Percentiles rank a stretch among this genome's conserved stretches.
These are phyloP conservation scores for Coelopa pilipes DNA, from an alignment of 2,888 invertebrate species.

Conservation along the genomic window DNA sequence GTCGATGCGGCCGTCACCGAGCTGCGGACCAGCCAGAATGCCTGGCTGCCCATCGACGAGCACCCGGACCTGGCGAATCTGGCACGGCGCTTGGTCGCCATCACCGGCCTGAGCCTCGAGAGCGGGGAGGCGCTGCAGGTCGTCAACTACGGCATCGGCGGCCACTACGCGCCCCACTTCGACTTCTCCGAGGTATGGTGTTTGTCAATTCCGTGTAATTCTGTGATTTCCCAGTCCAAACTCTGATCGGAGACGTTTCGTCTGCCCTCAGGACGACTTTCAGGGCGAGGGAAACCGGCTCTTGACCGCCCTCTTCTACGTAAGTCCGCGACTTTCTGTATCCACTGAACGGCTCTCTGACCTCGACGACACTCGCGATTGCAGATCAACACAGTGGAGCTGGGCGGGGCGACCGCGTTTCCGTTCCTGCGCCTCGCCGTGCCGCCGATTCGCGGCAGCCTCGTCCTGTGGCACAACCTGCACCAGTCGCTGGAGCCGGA, in stretches of 20 bases:
- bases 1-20: conserved; percentile 19
- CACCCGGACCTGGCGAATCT: conserved; percentile 59
- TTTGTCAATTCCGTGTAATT: no score
- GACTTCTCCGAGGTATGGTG: conserved; percentile 57
- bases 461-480: conserved; percentile 93
- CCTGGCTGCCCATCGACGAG: conserved; percentile 68
- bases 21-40: conserved; percentile 72
- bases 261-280: no score
- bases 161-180: conserved; percentile 93
- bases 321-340: no score
- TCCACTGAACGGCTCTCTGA: no score
- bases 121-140: conserved; percentile 93
- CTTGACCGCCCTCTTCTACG: conserved; percentile 49
- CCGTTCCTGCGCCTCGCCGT: conserved; percentile 83
- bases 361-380: no score
- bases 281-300: conserved; percentile 47
- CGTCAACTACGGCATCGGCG: conserved; percentile 98
- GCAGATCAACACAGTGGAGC: conserved; percentile 60
- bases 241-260: neutral
- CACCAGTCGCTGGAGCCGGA: conserved; percentile 90
- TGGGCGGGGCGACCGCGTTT: conserved; percentile 96
- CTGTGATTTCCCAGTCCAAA: no score
- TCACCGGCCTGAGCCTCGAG: conserved; percentile 71
- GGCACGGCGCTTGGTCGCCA: conserved; percentile 76
- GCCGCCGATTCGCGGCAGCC: conserved; percentile 86